These are phyloP conservation scores for Isaurus tuberculatus DNA, from an alignment of 92 coral and sea anemone genomes.

Conservation along the genomic window DNA sequence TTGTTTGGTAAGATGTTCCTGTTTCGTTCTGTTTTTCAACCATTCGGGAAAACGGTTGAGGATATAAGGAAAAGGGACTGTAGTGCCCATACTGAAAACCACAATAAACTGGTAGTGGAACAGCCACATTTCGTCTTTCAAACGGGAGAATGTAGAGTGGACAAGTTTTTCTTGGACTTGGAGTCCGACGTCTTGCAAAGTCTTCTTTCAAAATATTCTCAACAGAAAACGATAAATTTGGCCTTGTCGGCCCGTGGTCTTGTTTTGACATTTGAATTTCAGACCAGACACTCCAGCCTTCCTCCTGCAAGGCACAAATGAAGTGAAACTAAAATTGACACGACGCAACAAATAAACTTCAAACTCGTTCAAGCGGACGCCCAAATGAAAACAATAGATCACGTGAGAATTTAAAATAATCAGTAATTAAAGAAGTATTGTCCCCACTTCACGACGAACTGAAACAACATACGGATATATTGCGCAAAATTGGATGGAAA, in stretches of 20 bases:
- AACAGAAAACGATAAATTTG: conserved; percentile 36
- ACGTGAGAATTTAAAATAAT: conserved; percentile 50
- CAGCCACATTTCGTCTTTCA: conserved; percentile 35
- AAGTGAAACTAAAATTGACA: conserved; percentile 36
- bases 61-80: conserved; percentile 23
- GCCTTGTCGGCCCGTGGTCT: conserved; percentile 44
- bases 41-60: conserved; percentile 38
- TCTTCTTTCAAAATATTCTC: conserved; percentile 41
- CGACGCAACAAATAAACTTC: conserved; percentile 31
- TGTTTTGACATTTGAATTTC: conserved; percentile 50
- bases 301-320: conserved; percentile 42
- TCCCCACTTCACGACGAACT: conserved; percentile 33
- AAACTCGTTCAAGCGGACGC: conserved; percentile 47
- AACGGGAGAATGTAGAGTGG: conserved; percentile 29
- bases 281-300: conserved; percentile 7
- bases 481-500: conserved; percentile 25
- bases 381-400: conserved; percentile 43
- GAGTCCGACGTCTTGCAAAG: not conserved
- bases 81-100: conserved; percentile 39
- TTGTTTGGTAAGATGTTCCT: not conserved
- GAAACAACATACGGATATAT: conserved; percentile 36
- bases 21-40: conserved; percentile 31
- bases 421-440: conserved; percentile 41
- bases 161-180: conserved; percentile 33
- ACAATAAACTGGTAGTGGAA: conserved; percentile 36